Evolutionary conservation across 2,113 vertebrate species (phyloP).

Genomic region (Sula dactylatra): DNA sequence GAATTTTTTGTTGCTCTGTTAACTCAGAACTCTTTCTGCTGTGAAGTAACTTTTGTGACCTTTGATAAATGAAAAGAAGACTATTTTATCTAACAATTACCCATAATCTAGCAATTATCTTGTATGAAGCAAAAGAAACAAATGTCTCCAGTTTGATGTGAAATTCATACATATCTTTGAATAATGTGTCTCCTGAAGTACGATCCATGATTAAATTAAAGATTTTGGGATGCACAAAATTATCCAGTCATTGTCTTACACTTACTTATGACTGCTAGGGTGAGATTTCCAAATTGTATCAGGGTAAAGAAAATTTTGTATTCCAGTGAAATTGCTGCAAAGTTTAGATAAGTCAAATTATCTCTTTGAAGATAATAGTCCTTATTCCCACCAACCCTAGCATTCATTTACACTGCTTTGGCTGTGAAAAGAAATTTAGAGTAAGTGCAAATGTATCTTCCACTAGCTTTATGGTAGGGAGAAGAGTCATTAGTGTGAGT

Average conservation of each 20-base stretch:
- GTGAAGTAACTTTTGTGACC: background rate
- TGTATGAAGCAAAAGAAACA: background rate
- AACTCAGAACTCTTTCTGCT: background rate
- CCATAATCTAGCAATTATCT: background rate
- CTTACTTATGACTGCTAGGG: background rate
- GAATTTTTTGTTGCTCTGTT: background rate
- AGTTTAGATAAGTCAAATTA: background rate
- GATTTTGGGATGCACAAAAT: background rate
- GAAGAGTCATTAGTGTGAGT: background rate
- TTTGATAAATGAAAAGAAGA: background rate
- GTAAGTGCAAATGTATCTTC: background rate
- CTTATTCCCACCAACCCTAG: background rate
- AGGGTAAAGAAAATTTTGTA: background rate
- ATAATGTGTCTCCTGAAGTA: background rate
- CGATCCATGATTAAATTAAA: background rate
- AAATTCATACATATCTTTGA: background rate
- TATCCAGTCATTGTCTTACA: background rate
- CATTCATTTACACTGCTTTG: slow-evolving; percentile 5
- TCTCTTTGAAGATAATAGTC: background rate
- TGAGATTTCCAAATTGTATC: background rate
- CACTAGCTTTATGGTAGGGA: background rate
- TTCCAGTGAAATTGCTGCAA: background rate
- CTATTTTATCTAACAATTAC: background rate
- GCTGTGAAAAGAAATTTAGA: background rate
- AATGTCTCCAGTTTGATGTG: background rate